Evolutionary conservation across 2,797 vertebrate genomes (phyloP).

Genomic region (Gadopsis bispinosus): DNA sequence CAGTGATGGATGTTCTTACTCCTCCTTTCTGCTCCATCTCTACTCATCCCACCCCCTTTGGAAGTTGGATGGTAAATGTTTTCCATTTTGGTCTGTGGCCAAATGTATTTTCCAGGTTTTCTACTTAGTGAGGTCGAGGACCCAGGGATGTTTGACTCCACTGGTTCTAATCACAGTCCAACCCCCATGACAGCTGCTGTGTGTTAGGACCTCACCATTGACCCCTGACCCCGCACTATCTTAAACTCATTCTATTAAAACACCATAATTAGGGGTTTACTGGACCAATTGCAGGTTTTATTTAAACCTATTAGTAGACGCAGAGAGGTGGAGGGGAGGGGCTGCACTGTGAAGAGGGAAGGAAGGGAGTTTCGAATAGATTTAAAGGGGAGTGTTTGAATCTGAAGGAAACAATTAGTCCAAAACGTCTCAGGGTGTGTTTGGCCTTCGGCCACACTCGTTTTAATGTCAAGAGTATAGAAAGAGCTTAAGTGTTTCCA

Average conservation of each 20-base stretch:
- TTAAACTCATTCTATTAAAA: constrained; percentile 93
- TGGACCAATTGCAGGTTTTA: constrained; percentile 92
- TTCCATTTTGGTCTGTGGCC: constrained; percentile 76
- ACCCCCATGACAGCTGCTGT: constrained; percentile 85
- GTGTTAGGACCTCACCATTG: constrained; percentile 87
- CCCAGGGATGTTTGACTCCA: constrained; percentile 78
- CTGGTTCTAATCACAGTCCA: constrained; percentile 85
- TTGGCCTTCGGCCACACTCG: constrained; percentile 75
- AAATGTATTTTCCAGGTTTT: constrained; percentile 87
- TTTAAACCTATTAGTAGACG: constrained; percentile 89
- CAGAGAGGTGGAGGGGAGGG: constrained; percentile 57
- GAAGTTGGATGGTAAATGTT: constrained; percentile 66
- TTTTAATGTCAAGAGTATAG: constrained; percentile 77
- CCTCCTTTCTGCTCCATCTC: constrained; percentile 41
- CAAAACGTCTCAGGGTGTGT: constrained; percentile 78
- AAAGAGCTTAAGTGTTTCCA: constrained; percentile 84
- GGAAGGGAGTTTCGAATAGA: constrained; percentile 51
- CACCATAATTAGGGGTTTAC: constrained; percentile 93
- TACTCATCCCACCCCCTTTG: constrained; percentile 47
- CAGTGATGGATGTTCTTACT: constrained; percentile 41
- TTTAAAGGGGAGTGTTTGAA: constrained; percentile 63
- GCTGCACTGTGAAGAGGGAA: constrained; percentile 15
- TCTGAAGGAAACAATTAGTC: constrained; percentile 93
- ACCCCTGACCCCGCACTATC: constrained; percentile 87
- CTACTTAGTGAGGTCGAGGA: constrained; percentile 80